These are phyloP conservation scores for Micronycteris hirsuta DNA, from an alignment of 2,113 vertebrate genomes.

Conservation along the genomic window DNA sequence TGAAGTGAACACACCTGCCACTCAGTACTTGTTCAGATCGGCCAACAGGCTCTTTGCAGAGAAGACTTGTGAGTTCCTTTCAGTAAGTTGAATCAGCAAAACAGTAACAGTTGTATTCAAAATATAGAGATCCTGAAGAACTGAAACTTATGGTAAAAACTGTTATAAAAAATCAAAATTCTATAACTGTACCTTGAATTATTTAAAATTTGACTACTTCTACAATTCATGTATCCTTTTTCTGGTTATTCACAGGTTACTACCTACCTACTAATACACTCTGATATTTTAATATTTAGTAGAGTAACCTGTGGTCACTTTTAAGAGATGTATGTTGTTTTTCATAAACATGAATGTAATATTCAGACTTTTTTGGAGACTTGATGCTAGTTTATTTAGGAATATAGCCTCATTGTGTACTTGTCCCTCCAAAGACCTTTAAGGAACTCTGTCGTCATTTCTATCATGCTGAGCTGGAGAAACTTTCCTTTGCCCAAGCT, in stretches of 20 bases:
- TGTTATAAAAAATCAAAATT: not conserved
- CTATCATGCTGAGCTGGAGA: not conserved
- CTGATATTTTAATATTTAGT: not conserved
- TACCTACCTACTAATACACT: not conserved
- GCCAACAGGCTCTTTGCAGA: constrained; percentile 72
- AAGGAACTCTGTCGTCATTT: constrained; percentile 33
- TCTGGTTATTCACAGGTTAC: not conserved
- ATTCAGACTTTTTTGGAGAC: not conserved
- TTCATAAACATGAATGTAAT: not conserved
- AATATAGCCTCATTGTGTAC: not conserved
- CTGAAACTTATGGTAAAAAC: not conserved
- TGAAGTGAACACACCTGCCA: constrained; percentile 54
- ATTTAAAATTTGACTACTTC: not conserved
- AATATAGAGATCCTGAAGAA: not conserved
- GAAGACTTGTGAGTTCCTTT: constrained; percentile 39
- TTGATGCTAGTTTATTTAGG: not conserved
- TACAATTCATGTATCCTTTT: not conserved
- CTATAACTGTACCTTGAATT: not conserved
- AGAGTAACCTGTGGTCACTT: not conserved
- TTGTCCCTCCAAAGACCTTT: constrained; percentile 37
- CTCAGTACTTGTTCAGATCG: constrained; percentile 23
- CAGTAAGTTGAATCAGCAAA: constrained; percentile 49
- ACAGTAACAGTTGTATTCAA: not conserved
- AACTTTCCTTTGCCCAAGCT: not conserved
- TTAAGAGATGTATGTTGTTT: not conserved